These are phyloP conservation scores for Oreortyx pictus DNA, from an alignment of 2,797 vertebrate species.

Conservation along the genomic window DNA sequence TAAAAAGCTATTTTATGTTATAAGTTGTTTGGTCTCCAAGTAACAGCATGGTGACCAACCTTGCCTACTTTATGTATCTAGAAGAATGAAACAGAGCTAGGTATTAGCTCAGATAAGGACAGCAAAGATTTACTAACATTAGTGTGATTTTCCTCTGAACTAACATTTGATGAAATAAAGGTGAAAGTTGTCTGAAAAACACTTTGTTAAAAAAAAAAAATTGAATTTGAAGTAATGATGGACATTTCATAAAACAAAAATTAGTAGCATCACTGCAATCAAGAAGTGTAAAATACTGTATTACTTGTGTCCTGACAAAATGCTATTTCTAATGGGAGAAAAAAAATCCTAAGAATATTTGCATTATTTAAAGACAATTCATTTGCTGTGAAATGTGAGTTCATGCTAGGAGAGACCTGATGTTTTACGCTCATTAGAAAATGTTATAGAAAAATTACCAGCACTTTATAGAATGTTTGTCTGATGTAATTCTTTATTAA, in stretches of 20 bases:
- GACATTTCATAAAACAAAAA: neutral
- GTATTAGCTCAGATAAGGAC: neutral
- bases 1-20: neutral
- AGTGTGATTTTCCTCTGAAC: neutral
- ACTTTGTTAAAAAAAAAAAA: neutral
- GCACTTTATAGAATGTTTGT: neutral
- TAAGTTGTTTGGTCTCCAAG: too few relatives aligned
- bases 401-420: neutral
- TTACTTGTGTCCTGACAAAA: neutral
- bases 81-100: neutral
- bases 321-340: neutral
- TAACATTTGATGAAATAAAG: neutral
- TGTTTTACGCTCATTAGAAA: neutral
- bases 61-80: neutral
- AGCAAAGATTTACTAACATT: neutral
- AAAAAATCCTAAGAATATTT: neutral
- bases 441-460: neutral
- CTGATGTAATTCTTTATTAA: neutral
- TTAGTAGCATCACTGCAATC: neutral
- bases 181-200: neutral
- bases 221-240: neutral
- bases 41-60: neutral
- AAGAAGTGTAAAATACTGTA: neutral
- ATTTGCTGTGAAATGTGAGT: neutral
- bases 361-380: neutral